Evolutionary conservation across 2,888 invertebrate genomes (phyloP).

Genomic region (Hypsopygia costalis): DNA sequence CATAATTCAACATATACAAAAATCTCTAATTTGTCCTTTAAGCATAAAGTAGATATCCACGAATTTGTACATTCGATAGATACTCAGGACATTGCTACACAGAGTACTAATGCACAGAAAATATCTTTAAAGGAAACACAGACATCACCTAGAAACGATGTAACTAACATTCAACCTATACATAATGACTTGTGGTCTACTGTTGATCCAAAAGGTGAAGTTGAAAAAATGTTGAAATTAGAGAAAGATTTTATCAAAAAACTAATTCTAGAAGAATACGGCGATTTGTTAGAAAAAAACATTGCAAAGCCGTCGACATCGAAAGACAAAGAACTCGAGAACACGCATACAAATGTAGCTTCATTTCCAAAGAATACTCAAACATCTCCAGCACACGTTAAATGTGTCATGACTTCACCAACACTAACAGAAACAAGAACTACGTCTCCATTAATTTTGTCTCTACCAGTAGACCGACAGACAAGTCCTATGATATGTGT

Average conservation of each 20-base stretch:
- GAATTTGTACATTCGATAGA: conserved; percentile 66
- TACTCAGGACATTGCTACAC: conserved; percentile 65
- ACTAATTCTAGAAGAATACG: conserved; percentile 64
- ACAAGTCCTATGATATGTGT: conserved; percentile 54
- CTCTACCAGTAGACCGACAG: conserved; percentile 48
- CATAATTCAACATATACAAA: conserved; percentile 47
- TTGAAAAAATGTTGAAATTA: conserved; percentile 59
- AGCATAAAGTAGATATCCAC: conserved; percentile 61
- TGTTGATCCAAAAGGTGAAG: conserved; percentile 53
- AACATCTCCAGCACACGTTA: conserved; percentile 67
- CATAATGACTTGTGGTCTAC: conserved; percentile 62
- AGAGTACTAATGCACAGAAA: conserved; percentile 49
- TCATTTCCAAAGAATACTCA: conserved; percentile 66
- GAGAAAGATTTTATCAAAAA: conserved; percentile 72
- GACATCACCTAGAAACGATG: conserved; percentile 57
- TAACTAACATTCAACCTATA: conserved; percentile 47
- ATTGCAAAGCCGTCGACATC: conserved; percentile 61
- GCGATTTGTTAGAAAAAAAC: conserved; percentile 58
- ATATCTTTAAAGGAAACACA: conserved; percentile 68
- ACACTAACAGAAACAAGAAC: conserved; percentile 62
- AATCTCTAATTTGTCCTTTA: conserved; percentile 53
- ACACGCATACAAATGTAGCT: conserved; percentile 36
- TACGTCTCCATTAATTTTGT: conserved; percentile 56
- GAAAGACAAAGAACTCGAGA: conserved; percentile 27
- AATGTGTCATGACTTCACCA: conserved; percentile 71